These are phyloP conservation scores for Acleris emargana DNA, from an alignment of 2,888 invertebrate species.

Conservation along the genomic window DNA sequence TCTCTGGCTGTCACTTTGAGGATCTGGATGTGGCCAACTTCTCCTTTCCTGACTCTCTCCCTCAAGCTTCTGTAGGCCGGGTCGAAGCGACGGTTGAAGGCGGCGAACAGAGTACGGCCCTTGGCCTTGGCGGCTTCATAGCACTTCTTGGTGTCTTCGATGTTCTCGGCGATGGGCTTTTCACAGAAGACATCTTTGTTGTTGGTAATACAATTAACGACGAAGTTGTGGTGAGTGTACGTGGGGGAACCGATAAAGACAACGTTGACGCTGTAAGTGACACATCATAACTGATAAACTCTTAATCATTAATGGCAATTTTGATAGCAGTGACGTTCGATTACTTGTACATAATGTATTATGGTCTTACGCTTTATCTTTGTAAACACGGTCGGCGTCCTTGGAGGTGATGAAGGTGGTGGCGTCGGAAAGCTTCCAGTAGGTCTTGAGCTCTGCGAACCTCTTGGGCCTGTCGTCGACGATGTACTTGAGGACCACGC, in stretches of 20 bases:
- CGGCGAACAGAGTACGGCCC: conserved; percentile 83
- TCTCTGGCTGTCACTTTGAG: conserved; percentile 86
- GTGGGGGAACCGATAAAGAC: conserved; percentile 85
- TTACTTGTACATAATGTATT: conserved; percentile 28
- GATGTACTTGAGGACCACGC: conserved; percentile 80
- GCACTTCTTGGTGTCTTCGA: conserved; percentile 79
- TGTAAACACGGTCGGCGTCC: conserved; percentile 74
- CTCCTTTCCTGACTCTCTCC: conserved; percentile 79
- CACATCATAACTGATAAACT: not conserved
- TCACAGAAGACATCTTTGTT: conserved; percentile 88
- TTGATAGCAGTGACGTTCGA: conserved; percentile 42
- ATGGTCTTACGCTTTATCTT: conserved; percentile 75
- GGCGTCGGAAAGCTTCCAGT: conserved; percentile 76
- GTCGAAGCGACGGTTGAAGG: conserved; percentile 88
- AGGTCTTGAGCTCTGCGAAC: conserved; percentile 69
- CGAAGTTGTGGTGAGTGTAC: conserved; percentile 82
- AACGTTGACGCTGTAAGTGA: conserved; percentile 67
- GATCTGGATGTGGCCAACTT: conserved; percentile 85
- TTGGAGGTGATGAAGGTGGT: conserved; percentile 75
- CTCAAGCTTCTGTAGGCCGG: conserved; percentile 81
- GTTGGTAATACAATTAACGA: conserved; percentile 76
- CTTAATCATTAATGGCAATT: not conserved
- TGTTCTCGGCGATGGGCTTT: conserved; percentile 86
- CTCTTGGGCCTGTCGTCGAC: conserved; percentile 79
- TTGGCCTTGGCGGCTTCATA: conserved; percentile 83